Percentiles rank a stretch among this genome's conserved stretches.
Conservation (phyloP, 2,888 invertebrate genomes). For the Drosophila sordidula region DNA sequence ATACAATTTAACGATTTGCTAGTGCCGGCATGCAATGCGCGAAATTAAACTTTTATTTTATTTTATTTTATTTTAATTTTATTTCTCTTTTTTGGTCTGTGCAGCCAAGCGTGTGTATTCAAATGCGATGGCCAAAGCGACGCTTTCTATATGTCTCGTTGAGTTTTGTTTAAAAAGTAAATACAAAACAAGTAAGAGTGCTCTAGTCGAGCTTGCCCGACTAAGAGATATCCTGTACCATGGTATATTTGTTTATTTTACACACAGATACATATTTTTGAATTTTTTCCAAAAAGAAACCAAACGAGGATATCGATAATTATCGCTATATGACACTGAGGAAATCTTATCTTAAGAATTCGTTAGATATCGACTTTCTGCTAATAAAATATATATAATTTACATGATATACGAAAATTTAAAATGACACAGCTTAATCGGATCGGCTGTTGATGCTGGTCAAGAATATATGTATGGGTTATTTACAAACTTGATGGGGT, state of each 20-base stretch:
- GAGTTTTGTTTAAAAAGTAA: conserved; percentile 56
- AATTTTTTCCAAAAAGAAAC: no score
- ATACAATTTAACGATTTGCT: conserved; percentile 27
- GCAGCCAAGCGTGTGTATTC: conserved; percentile 71
- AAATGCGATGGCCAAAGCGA: conserved; percentile 57
- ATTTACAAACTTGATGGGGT: neutral
- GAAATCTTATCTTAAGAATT: no score
- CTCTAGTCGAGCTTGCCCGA: neutral
- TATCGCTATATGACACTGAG: no score
- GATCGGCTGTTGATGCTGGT: no score
- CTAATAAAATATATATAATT: no score
- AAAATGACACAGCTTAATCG: no score
- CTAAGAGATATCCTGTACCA: neutral
- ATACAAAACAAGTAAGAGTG: conserved; percentile 12
- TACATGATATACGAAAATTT: no score
- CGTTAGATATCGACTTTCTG: no score
- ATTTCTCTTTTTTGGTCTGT: conserved; percentile 35
- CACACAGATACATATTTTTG: no score
- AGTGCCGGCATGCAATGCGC: conserved; percentile 39
- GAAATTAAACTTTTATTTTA: conserved; percentile 39
- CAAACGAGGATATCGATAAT: no score
- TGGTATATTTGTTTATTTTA: no score
- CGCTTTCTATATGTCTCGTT: conserved; percentile 72
- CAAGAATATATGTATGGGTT: conserved; percentile 2
- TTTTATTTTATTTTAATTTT: conserved; percentile 12